Conservation (phyloP, 2,888 invertebrate genomes). For the Microplitis manilae region DNA sequence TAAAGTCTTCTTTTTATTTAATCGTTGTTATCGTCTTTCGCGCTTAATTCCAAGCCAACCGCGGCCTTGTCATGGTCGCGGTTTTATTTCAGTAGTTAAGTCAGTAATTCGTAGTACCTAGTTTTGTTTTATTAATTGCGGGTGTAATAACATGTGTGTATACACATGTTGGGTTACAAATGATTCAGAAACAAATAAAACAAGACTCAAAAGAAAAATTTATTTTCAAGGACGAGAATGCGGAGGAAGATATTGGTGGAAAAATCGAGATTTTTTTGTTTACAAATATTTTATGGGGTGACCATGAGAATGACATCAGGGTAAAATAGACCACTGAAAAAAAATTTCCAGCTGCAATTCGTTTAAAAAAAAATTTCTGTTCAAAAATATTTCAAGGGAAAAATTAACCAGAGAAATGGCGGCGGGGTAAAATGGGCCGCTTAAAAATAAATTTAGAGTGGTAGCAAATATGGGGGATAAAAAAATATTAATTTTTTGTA, state of each 20-base stretch:
- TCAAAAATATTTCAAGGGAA: no score
- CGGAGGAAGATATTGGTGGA: no score
- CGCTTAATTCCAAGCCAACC: neutral
- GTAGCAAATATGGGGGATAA: neutral
- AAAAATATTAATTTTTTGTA: neutral
- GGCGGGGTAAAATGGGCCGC: neutral
- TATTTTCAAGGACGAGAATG: no score
- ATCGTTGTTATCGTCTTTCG: slow-evolving; percentile 52
- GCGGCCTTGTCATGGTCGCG: slow-evolving; percentile 31
- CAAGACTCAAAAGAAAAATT: neutral
- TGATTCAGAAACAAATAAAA: neutral
- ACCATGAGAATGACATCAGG: no score
- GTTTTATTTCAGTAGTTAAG: slow-evolving; percentile 57
- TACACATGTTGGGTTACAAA: neutral
- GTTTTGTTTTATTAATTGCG: neutral
- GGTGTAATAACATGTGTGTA: neutral
- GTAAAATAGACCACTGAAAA: no score
- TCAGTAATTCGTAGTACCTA: slow-evolving; percentile 48
- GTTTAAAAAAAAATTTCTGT: no score
- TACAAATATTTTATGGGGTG: no score
- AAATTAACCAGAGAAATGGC: neutral
- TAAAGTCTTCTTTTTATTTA: slow-evolving; percentile 69
- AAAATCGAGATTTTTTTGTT: no score
- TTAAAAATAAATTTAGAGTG: neutral
- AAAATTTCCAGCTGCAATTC: no score